Evolutionary conservation across 2,888 invertebrate genomes (phyloP), one percentile per base, ranked within the genome.

Genomic region (Molorchus minor): DNA sequence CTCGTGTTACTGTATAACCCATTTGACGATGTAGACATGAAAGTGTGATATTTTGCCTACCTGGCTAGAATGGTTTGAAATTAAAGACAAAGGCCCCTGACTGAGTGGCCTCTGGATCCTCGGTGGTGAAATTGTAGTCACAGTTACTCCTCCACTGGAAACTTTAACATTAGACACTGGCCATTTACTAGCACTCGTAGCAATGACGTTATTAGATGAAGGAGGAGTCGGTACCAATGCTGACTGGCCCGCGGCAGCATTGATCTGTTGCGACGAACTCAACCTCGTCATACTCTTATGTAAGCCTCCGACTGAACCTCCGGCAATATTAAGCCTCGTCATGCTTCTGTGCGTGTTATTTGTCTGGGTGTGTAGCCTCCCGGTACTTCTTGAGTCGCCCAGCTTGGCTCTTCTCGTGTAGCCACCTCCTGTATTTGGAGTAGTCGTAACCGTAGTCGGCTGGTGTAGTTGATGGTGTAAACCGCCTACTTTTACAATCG

Each of bases 271-370:
- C 35, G 91, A 91, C 10, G 90, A 90, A 61, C 91, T 91, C 60
- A 92, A 78, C 33, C 91, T 85, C 5, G 92, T 92, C 91, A 92
- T 91, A 76, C 92, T 92, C 77, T 91, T 92, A 77, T 92, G 91
- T 2, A 92, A 82, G 0, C 91, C 92, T 5, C 90, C 90, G 10
- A 91, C 89, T 0, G 90, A 90, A 12, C 90, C 90, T 38, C 88
- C 88, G 56, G 88, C 88, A 56, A 89, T 87, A 78, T 91, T 91
- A 13, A 93, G 84, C 38, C 91, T 81, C 0, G 91, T 92, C 88
- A 92, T 91, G 77, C 91, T 91, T 58, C 92, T 82, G 73, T 90
- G 90, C 3, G 90, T 88, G 72, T 88, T 88, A 8, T 88, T 87
- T 71, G 86, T 87, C 7, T 88, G 86, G 12, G 88, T 87, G 71